phyloP scores from a whole-genome alignment of 2,797 vertebrate species.

The Coendou prehensilis region DNA sequence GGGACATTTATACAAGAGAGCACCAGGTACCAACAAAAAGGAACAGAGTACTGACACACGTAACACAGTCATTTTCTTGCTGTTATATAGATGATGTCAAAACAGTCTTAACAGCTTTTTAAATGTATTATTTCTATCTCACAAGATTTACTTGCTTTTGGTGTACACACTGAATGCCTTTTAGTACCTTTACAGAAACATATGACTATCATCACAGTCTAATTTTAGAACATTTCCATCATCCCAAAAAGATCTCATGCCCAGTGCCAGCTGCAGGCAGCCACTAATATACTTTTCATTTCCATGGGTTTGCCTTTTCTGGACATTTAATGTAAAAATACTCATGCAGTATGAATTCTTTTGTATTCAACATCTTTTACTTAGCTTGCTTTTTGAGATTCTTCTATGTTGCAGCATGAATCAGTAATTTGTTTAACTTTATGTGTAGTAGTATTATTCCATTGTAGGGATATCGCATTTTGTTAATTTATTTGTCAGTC shows the following conservation, averaged over 20 bases:
- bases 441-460: neutral
- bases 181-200: neutral
- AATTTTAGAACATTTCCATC: neutral
- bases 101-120: neutral
- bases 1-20: neutral
- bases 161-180: neutral
- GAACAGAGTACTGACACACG: neutral
- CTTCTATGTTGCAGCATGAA: neutral
- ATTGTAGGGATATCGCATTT: too few species aligned
- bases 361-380: neutral
- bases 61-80: neutral
- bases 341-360: neutral
- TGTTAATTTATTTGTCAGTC: neutral
- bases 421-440: neutral
- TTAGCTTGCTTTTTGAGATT: neutral
- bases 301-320: neutral
- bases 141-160: neutral
- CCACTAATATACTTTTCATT: neutral
- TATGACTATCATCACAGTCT: neutral
- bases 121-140: neutral
- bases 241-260: neutral
- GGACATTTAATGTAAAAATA: neutral
- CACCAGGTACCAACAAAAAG: neutral
- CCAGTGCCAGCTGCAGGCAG: neutral
- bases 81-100: neutral